phyloP scores from a whole-genome alignment of 2,888 invertebrate genomes.

The Lithophane socia region DNA sequence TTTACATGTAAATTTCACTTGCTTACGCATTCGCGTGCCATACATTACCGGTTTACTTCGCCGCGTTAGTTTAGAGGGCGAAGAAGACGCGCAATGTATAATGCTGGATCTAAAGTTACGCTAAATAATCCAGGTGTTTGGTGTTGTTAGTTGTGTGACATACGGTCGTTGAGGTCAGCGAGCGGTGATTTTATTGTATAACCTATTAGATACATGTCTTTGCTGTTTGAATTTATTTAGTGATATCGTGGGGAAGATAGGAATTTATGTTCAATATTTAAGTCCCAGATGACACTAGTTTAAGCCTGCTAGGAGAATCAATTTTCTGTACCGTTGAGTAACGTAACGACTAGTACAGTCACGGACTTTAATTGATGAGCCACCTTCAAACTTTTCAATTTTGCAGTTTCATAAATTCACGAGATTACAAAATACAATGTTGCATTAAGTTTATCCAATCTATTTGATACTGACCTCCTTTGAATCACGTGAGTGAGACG shows the following conservation, averaged over 20 bases:
- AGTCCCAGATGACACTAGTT: neutral
- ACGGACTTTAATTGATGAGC: too few relatives aligned
- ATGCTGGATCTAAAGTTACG: conserved; percentile 56
- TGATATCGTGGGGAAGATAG: too few relatives aligned
- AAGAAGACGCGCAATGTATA: conserved; percentile 64
- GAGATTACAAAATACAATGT: too few relatives aligned
- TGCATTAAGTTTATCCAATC: too few relatives aligned
- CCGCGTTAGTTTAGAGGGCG: conserved; percentile 34
- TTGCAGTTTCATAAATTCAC: too few relatives aligned
- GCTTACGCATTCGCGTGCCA: conserved; percentile 59
- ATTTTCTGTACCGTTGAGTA: neutral
- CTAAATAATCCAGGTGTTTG: conserved; percentile 65
- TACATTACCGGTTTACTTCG: conserved; percentile 68
- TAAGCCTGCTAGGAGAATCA: too few relatives aligned
- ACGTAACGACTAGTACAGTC: too few relatives aligned
- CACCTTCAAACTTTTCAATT: too few relatives aligned
- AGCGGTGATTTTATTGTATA: conserved; percentile 7
- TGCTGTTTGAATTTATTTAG: conserved; percentile 2
- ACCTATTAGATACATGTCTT: neutral
- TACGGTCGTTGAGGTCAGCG: conserved; percentile 16
- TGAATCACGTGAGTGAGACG: too few relatives aligned
- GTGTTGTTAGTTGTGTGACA: conserved; percentile 52
- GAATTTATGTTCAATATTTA: neutral
- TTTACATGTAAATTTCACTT: conserved; percentile 72
- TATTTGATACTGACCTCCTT: too few relatives aligned